phyloP scores from a whole-genome alignment of 2,113 vertebrate genomes.

The chimpanzee (Pan troglodytes) region NHGRI_mPanTro3-v2.1_pri NC_072398.2:224942501-224943000 shows the following conservation, averaged over 20 bases:
- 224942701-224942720: neutral
- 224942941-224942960: no score
- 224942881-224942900: neutral
- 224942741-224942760: neutral
- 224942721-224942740: neutral
- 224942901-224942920: no score
- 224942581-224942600: neutral
- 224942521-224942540: neutral
- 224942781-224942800: neutral
- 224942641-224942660: neutral
- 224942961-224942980: neutral
- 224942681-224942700: neutral
- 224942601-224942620: neutral
- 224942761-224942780: neutral
- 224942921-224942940: no score
- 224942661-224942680: neutral
- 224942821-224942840: neutral
- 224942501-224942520: no score
- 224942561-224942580: neutral
- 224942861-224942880: neutral
- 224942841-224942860: no score
- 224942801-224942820: neutral
- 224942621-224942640: no score
- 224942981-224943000: neutral
- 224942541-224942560: neutral